These are phyloP conservation scores for Thripadectes ignobilis DNA, from an alignment of 2,797 vertebrate species.

Conservation along the genomic window DNA sequence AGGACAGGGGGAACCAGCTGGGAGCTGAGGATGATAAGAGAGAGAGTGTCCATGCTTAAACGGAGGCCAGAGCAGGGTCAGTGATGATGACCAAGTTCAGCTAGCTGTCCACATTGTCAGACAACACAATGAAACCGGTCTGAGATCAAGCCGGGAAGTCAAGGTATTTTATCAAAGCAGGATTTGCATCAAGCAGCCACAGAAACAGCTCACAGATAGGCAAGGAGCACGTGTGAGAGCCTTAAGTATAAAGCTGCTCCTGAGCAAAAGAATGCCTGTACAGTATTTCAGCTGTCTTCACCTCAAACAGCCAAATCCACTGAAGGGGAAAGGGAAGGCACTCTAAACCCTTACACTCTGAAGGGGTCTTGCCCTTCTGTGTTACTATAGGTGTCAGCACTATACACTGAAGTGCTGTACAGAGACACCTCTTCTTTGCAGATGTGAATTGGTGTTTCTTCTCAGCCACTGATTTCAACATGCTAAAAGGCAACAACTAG, in stretches of 20 bases:
- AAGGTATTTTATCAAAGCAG: background rate
- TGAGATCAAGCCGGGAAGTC: too few relatives aligned
- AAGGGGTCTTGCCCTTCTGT: background rate
- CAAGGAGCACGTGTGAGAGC: background rate
- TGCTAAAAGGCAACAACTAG: background rate
- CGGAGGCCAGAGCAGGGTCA: too few relatives aligned
- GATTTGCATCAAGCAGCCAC: background rate
- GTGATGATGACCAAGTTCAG: too few relatives aligned
- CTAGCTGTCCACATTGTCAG: too few relatives aligned
- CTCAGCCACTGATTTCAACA: background rate
- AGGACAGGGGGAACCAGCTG: background rate
- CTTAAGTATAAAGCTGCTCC: background rate
- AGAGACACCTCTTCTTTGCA: background rate
- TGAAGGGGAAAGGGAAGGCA: background rate
- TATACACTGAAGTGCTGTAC: background rate
- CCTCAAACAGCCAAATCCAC: background rate
- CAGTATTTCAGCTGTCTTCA: background rate
- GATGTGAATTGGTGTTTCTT: background rate
- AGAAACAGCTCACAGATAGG: background rate
- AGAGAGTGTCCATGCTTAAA: too few relatives aligned
- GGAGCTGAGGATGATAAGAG: too few relatives aligned
- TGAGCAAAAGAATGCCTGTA: background rate
- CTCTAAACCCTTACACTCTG: background rate
- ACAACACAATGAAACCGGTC: too few relatives aligned
- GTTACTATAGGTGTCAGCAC: background rate